These are phyloP conservation scores for Stigmatopora argus DNA, from an alignment of 2,113 vertebrate genomes.

Conservation along the genomic window DNA sequence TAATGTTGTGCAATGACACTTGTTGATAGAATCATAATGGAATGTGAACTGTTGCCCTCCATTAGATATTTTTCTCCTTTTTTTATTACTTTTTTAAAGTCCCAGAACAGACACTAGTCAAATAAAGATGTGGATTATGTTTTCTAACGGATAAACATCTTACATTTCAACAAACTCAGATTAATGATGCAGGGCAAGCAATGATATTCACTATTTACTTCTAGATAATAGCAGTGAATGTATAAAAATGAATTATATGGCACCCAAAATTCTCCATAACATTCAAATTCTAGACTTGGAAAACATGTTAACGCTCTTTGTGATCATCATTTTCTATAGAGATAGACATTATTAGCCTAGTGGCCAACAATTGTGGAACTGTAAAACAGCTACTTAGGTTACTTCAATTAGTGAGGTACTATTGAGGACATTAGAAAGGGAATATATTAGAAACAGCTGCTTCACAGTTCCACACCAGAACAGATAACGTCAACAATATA, in stretches of 20 bases:
- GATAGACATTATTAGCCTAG: background rate
- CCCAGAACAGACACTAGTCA: slow-evolving; percentile 8
- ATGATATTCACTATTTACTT: too few species aligned
- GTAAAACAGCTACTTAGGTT: background rate
- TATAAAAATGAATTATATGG: too few species aligned
- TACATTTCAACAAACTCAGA: slow-evolving; percentile 22
- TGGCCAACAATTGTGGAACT: background rate
- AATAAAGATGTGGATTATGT: slow-evolving; percentile 8
- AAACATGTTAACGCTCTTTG: too few species aligned
- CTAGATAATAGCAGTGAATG: too few species aligned
- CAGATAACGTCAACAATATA: slow-evolving; percentile 2
- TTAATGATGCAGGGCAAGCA: slow-evolving; percentile 7
- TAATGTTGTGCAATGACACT: slow-evolving; percentile 29
- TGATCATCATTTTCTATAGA: too few species aligned
- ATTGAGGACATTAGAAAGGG: background rate
- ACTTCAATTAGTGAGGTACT: background rate
- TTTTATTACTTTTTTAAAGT: slow-evolving; percentile 12
- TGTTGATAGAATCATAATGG: slow-evolving; percentile 25
- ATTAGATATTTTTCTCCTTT: background rate
- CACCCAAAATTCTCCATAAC: too few species aligned
- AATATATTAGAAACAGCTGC: slow-evolving; percentile 1
- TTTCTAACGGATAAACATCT: slow-evolving; percentile 27
- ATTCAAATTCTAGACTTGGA: too few species aligned
- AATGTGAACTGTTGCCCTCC: slow-evolving; percentile 37
- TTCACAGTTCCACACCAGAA: background rate